A percentile compares a stretch with the other conserved stretches of the same genome.
Evolutionary conservation across 2,113 vertebrate species (phyloP).

Genomic region (Dipodomys stephensi): DNA sequence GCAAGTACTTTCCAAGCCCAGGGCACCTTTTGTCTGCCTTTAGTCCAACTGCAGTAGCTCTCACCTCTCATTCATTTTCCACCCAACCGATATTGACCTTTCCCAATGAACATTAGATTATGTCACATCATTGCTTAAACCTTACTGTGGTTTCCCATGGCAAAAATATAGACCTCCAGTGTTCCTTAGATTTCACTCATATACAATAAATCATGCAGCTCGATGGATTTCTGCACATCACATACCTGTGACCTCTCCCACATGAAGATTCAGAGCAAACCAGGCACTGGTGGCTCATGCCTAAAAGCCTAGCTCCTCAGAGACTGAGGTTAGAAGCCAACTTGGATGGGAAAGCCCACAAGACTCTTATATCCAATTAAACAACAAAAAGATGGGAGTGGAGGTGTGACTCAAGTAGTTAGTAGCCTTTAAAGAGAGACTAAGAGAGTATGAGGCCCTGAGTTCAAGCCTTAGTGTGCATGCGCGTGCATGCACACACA

Average conservation of each 20-base stretch:
- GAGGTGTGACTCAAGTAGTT: too few relatives aligned
- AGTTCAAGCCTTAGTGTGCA: too few relatives aligned
- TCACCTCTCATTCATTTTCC: background rate
- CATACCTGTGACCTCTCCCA: background rate
- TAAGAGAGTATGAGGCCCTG: too few relatives aligned
- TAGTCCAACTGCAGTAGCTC: background rate
- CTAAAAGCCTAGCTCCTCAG: too few relatives aligned
- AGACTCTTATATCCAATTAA: too few relatives aligned
- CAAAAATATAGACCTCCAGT: background rate
- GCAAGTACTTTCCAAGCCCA: background rate
- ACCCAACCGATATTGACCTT: background rate
- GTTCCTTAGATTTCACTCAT: background rate
- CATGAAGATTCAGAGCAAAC: background rate
- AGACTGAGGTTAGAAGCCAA: too few relatives aligned
- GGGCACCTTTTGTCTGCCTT: background rate
- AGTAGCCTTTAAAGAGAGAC: too few relatives aligned
- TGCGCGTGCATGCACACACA: too few relatives aligned
- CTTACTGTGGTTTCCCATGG: background rate
- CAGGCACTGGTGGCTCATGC: too few relatives aligned
- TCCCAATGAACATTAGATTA: slow-evolving; percentile 13
- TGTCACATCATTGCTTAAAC: background rate
- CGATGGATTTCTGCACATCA: background rate
- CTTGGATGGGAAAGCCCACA: too few relatives aligned
- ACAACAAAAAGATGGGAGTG: too few relatives aligned
- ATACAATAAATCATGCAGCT: background rate